Evolutionary conservation across 2,888 invertebrate genomes (phyloP).

Genomic region (Drosophila nr. fundita): DNA sequence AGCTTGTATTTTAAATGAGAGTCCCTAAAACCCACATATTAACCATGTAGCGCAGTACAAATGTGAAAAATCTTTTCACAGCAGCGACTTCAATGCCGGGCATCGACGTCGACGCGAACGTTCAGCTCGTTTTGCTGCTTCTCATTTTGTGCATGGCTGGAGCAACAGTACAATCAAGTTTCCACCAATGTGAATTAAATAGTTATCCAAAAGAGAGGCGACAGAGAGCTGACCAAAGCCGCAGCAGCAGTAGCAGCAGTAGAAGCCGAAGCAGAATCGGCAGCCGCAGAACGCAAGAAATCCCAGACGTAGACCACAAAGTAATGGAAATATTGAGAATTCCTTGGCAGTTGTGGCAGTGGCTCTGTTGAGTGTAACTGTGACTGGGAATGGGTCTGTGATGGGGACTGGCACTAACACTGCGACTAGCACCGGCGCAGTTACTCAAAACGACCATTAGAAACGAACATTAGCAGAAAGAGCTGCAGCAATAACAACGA

Average conservation of each 20-base stretch:
- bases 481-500: constrained; percentile 24
- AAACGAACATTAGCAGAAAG: constrained; percentile 73
- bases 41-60: constrained; percentile 62
- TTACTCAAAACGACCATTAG: constrained; percentile 78
- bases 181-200: constrained; percentile 79
- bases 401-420: constrained; percentile 12
- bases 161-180: constrained; percentile 77
- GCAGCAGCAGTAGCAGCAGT: constrained; percentile 28
- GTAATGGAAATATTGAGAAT: constrained; percentile 79
- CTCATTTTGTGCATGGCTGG: constrained; percentile 67
- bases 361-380: constrained; percentile 43
- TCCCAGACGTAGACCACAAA: constrained; percentile 76
- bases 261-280: constrained; percentile 13
- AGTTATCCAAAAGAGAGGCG: constrained; percentile 77
- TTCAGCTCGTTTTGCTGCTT: constrained; percentile 62
- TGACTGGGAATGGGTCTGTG: constrained; percentile 17
- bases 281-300: constrained; percentile 50
- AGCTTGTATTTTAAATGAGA: constrained; percentile 2
- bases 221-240: constrained; percentile 54
- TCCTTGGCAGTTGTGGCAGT: constrained; percentile 61
- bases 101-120: constrained; percentile 30
- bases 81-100: constrained; percentile 34
- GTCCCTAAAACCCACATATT: constrained; percentile 31
- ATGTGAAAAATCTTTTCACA: constrained; percentile 57
- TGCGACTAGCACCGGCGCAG: constrained; percentile 47